These are phyloP conservation scores for Acronicta aceris DNA, from an alignment of 2,888 invertebrate genomes.

Conservation along the genomic window DNA sequence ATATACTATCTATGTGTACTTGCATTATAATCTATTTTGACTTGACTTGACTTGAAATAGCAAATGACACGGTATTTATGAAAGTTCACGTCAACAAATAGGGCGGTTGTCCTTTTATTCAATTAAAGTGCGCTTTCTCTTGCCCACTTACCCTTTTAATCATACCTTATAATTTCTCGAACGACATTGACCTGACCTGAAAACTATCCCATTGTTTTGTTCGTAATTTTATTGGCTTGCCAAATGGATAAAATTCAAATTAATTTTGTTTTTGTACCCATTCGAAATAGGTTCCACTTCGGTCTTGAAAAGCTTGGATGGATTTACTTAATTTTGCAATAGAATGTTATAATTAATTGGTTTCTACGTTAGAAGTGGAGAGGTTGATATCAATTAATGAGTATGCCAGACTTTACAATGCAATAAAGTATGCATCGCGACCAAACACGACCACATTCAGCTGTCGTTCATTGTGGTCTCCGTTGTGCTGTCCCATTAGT, in stretches of 20 bases:
- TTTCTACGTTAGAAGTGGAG: background rate
- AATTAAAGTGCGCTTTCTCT: constrained; percentile 73
- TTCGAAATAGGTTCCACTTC: background rate
- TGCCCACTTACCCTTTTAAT: constrained; percentile 74
- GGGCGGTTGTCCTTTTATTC: constrained; percentile 69
- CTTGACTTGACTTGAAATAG: constrained; percentile 49
- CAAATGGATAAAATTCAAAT: too few species aligned
- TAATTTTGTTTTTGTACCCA: background rate
- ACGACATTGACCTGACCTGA: constrained; percentile 62
- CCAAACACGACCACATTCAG: constrained; percentile 14
- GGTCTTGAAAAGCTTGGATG: background rate
- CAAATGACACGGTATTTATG: constrained; percentile 60
- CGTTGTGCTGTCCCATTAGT: background rate
- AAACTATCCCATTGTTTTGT: constrained; percentile 54
- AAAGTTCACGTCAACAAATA: constrained; percentile 64
- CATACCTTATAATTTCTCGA: constrained; percentile 54
- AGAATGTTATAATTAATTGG: background rate
- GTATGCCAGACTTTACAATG: background rate
- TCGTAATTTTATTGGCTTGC: constrained; percentile 17
- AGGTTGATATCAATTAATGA: constrained; percentile 11
- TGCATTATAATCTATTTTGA: too few species aligned
- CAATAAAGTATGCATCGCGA: constrained; percentile 12
- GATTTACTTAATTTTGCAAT: background rate
- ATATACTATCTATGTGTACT: background rate
- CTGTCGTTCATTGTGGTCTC: constrained; percentile 1